Evolutionary conservation across 2,888 invertebrate genomes (phyloP).

Genomic region (Protula sp.): DNA sequence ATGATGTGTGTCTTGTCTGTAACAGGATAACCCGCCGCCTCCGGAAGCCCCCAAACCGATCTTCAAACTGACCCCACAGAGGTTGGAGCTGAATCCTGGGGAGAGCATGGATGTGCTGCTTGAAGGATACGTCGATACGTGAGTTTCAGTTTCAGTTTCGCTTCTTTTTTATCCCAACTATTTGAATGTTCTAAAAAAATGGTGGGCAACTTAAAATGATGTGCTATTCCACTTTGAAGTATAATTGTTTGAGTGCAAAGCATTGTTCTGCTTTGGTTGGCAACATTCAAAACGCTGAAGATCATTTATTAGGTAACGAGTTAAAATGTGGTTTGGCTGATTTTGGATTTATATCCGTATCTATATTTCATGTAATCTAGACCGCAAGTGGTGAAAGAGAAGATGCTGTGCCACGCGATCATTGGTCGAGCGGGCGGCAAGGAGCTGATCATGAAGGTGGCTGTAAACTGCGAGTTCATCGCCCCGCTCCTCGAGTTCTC

Average conservation of each 20-base stretch:
- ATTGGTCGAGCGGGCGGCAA: slow-evolving; percentile 54
- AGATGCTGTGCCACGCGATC: slow-evolving; percentile 51
- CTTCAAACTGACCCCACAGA: slow-evolving; percentile 46
- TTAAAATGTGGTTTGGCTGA: too few relatives aligned
- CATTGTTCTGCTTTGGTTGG: too few relatives aligned
- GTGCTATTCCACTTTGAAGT: too few relatives aligned
- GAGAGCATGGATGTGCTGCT: slow-evolving; percentile 43
- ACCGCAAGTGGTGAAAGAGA: slow-evolving; percentile 47
- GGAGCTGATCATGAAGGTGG: slow-evolving; percentile 51
- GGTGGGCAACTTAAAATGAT: too few relatives aligned
- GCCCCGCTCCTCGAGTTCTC: slow-evolving; percentile 53
- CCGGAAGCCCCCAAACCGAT: slow-evolving; percentile 31
- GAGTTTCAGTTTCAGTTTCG: slow-evolving; percentile 10
- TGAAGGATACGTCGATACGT: slow-evolving; percentile 47
- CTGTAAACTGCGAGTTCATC: slow-evolving; percentile 51
- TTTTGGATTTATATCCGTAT: too few relatives aligned
- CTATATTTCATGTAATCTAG: too few relatives aligned
- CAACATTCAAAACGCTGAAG: too few relatives aligned
- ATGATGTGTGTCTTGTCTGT: too few relatives aligned
- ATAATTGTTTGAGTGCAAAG: too few relatives aligned
- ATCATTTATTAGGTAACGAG: too few relatives aligned
- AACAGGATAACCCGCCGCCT: slow-evolving; percentile 17
- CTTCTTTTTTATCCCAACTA: too few relatives aligned
- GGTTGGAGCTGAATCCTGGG: slow-evolving; percentile 52
- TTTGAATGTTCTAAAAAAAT: neutral